phyloP scores from a whole-genome alignment of 2,888 invertebrate genomes.

The Mechanitis messenoides region DNA sequence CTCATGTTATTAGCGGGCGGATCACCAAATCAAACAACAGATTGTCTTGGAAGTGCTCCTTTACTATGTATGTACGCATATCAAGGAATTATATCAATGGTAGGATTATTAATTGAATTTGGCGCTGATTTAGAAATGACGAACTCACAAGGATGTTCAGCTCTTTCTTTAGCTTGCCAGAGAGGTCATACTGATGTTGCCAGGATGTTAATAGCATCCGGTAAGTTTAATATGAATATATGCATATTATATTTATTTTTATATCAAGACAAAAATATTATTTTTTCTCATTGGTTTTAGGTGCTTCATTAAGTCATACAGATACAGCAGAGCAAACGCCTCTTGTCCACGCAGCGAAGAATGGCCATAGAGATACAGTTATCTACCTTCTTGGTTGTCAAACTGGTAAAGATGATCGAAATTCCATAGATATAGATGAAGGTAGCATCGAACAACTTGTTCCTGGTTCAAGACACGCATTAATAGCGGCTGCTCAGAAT shows the following conservation, averaged over 20 bases:
- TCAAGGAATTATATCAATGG: slow-evolving; percentile 95
- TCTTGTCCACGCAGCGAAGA: slow-evolving; percentile 92
- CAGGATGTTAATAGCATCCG: slow-evolving; percentile 82
- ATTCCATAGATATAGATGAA: slow-evolving; percentile 65
- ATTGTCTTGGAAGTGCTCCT: slow-evolving; percentile 88
- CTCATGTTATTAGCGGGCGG: slow-evolving; percentile 92
- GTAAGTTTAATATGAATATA: slow-evolving; percentile 46
- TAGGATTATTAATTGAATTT: slow-evolving; percentile 87
- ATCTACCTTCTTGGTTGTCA: slow-evolving; percentile 90
- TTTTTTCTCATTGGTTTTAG: slow-evolving; percentile 39
- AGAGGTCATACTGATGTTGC: slow-evolving; percentile 92
- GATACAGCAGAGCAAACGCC: slow-evolving; percentile 91
- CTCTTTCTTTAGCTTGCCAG: slow-evolving; percentile 90
- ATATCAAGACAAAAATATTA: background rate
- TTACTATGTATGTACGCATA: slow-evolving; percentile 92
- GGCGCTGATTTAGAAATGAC: slow-evolving; percentile 91
- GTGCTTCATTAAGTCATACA: slow-evolving; percentile 84
- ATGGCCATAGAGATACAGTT: slow-evolving; percentile 90
- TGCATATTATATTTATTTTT: background rate
- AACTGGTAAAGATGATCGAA: slow-evolving; percentile 80
- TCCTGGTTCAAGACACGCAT: slow-evolving; percentile 90
- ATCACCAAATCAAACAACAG: slow-evolving; percentile 89
- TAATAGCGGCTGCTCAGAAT: slow-evolving; percentile 91
- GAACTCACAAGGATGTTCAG: slow-evolving; percentile 92
- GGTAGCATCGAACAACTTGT: slow-evolving; percentile 80